A percentile compares a stretch with the other conserved stretches of the same genome.
These are phyloP conservation scores for Empis livida DNA, from an alignment of 2,888 invertebrate species.

Conservation along the genomic window DNA sequence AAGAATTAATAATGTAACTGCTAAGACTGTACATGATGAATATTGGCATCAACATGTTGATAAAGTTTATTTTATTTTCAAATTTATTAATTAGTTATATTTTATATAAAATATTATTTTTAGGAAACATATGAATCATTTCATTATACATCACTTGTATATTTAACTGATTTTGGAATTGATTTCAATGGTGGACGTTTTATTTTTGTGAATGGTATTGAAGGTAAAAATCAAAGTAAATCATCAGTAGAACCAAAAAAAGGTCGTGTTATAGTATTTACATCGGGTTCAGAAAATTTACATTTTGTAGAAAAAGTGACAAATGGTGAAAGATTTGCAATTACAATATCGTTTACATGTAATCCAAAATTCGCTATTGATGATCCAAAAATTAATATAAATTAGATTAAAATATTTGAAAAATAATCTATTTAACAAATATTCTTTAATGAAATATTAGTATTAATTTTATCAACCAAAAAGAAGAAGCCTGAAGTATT, in stretches of 20 bases:
- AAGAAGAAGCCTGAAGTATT: too few relatives aligned
- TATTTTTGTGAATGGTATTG: constrained; percentile 52
- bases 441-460: too few relatives aligned
- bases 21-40: constrained; percentile 69
- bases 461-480: too few relatives aligned
- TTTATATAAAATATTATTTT: constrained; percentile 16
- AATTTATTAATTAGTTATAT: constrained; percentile 3
- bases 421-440: too few relatives aligned
- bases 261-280: constrained; percentile 71
- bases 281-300: constrained; percentile 74
- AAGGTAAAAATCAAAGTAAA: constrained; percentile 49
- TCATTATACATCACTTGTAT: constrained; percentile 74
- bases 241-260: constrained; percentile 59
- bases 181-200: constrained; percentile 79
- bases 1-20: constrained; percentile 52
- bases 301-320: constrained; percentile 71
- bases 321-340: constrained; percentile 62
- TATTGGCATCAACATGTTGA: constrained; percentile 86
- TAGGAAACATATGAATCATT: constrained; percentile 77
- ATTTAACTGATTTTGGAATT: constrained; percentile 57
- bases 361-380: constrained; percentile 52
- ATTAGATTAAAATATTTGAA: too few relatives aligned
- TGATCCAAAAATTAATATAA: constrained; percentile 36
- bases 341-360: constrained; percentile 81
- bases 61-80: constrained; percentile 45